These are phyloP conservation scores for Polyommatus icarus DNA, from an alignment of 2,888 invertebrate genomes.

Conservation along the genomic window DNA sequence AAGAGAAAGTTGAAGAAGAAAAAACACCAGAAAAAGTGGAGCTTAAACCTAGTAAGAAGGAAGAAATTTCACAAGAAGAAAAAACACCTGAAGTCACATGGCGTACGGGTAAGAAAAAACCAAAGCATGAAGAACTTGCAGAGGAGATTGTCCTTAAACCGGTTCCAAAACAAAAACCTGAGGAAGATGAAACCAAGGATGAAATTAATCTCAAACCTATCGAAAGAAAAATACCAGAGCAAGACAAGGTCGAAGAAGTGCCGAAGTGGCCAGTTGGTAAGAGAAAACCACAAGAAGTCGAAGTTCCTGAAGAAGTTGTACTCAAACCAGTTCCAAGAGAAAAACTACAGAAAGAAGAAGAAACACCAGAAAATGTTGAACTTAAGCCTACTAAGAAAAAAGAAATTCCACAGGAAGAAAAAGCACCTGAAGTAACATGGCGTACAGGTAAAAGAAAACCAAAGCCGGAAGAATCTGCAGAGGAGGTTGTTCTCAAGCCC, in stretches of 20 bases:
- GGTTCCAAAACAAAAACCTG: conserved; percentile 45
- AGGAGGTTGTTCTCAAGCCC: conserved; percentile 76
- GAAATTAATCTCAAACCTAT: conserved; percentile 68
- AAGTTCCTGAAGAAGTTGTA: conserved; percentile 48
- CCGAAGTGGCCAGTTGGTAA: conserved; percentile 50
- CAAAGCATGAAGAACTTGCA: conserved; percentile 36
- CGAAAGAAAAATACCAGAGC: conserved; percentile 54
- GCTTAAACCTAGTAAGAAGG: conserved; percentile 27
- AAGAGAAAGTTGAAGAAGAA: conserved; percentile 59
- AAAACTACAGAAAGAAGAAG: conserved; percentile 52
- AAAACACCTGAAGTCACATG: conserved; percentile 45
- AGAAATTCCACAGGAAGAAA: conserved; percentile 51
- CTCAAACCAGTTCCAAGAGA: conserved; percentile 52
- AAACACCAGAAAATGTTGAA: conserved; percentile 54
- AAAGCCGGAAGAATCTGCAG: conserved; percentile 60
- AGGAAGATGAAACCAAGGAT: conserved; percentile 48
- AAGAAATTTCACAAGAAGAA: conserved; percentile 54
- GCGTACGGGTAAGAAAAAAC: conserved; percentile 54
- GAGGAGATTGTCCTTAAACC: conserved; percentile 37
- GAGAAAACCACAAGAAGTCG: conserved; percentile 50
- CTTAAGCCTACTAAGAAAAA: conserved; percentile 55
- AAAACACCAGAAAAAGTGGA: conserved; percentile 11
- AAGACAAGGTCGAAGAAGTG: conserved; percentile 64
- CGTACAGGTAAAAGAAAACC: conserved; percentile 57
- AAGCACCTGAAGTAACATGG: conserved; percentile 47